These are phyloP conservation scores for Macrobrachium nipponense DNA, from an alignment of 1,140 invertebrate species.

Conservation along the genomic window DNA sequence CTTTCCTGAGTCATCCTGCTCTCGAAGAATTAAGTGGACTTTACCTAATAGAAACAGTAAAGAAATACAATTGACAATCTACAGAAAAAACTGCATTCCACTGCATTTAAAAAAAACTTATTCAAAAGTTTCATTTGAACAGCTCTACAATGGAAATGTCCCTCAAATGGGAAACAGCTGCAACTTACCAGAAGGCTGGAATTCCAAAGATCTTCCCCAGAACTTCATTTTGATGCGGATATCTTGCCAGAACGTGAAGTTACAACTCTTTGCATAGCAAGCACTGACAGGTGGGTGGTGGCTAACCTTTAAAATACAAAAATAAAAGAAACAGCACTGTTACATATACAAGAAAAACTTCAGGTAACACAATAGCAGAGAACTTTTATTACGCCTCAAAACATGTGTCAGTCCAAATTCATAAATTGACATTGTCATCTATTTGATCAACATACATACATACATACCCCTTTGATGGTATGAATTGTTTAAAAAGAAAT, in stretches of 20 bases:
- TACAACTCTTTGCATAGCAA: slow-evolving; percentile 81
- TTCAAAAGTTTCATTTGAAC: neutral
- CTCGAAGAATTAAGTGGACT: slow-evolving; percentile 70
- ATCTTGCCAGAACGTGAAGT: slow-evolving; percentile 86
- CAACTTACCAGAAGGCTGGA: slow-evolving; percentile 79
- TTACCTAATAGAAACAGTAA: slow-evolving; percentile 65
- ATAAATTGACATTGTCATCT: too few species aligned
- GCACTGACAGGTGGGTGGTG: slow-evolving; percentile 89
- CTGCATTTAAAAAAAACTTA: neutral
- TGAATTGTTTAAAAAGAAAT: too few species aligned
- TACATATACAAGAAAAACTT: neutral
- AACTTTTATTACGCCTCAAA: too few species aligned
- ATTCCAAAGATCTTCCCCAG: slow-evolving; percentile 92
- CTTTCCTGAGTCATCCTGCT: slow-evolving; percentile 65
- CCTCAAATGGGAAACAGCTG: neutral
- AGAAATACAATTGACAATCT: neutral
- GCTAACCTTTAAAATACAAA: slow-evolving; percentile 70
- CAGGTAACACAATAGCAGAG: neutral
- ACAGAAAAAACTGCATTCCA: slow-evolving; percentile 23
- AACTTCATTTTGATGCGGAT: slow-evolving; percentile 87
- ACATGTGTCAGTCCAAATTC: too few species aligned
- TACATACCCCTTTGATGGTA: too few species aligned
- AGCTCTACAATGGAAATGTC: neutral
- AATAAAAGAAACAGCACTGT: neutral
- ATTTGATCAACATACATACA: too few species aligned